Evolutionary conservation across 2,888 invertebrate species (phyloP), one percentile per base, ranked within the genome.

Genomic region (Cyrtodaria siliqua): DNA sequence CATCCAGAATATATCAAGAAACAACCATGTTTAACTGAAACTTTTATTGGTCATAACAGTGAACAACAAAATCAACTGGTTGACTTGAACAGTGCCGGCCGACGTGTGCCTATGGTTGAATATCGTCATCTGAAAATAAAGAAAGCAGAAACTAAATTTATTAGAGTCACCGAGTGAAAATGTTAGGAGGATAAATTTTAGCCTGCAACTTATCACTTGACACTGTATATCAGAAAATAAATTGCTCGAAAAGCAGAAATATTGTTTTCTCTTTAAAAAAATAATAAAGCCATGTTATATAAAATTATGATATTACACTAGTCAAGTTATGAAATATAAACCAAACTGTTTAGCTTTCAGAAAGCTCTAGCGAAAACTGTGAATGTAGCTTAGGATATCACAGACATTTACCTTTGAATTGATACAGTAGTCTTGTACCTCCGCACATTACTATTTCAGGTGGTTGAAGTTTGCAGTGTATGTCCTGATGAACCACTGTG

Each of bases 361-460:
- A 33, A 33, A 33, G 33, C 33, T 33, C 33, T 33, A 33, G 33
- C 33, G 33, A 33, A 33, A 33, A 12, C 33, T 33, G 33, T 33
- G 33, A 33, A 33, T 33, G 33, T 33, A 33, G 33, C 33, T 8
- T 12, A 33, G 33, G 33, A 33, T 33, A 33, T 33, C 33, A n/a
- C n/a, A 33, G 33, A 33, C 33, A 33, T 33, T 33, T 33, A 33
- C 33, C 56, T 26, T 56, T 29, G 47, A 66, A 66, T 26, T 56
- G 55, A 56, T 66, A 66, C 52, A 55, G 64, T n/a, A 66, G 55
- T 47, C 64, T 18, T 56, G 64, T 33, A 33, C 33, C 40, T 66
- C 64, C 64, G 44, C 55, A 55, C 64, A 56, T 56, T 42, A 29
- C 27, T 8, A 56, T 56, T 16, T 66, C 64, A 26, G 64, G 64